A percentile compares a stretch with the other conserved stretches of the same genome.
phyloP scores from a whole-genome alignment of 2,797 vertebrate species.

The Tympanoctomys barrerae region DNA sequence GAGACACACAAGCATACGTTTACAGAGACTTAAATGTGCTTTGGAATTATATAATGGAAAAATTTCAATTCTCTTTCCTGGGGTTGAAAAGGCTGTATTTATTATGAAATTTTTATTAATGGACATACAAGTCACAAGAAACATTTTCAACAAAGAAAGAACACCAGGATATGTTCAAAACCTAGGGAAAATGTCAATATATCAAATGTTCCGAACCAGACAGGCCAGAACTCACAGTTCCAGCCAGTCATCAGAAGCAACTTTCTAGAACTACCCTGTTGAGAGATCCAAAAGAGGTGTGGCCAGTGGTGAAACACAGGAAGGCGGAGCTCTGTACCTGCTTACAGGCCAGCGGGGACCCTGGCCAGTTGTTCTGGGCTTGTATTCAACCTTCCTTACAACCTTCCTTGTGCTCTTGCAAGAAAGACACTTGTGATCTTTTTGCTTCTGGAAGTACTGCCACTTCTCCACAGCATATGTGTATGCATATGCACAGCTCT shows the following conservation, averaged over 20 bases:
- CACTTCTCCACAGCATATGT: background rate
- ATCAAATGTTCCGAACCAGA: background rate
- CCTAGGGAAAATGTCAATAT: background rate
- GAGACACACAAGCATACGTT: background rate
- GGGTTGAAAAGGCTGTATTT: background rate
- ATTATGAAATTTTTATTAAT: slow-evolving; percentile 4
- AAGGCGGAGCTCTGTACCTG: background rate
- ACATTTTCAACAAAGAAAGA: background rate
- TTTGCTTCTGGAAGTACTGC: background rate
- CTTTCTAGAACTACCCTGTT: background rate
- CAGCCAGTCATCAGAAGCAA: slow-evolving; percentile 5
- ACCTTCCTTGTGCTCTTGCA: background rate
- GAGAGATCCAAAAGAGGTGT: background rate
- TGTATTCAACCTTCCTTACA: background rate
- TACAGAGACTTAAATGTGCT: background rate
- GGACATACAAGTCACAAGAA: background rate
- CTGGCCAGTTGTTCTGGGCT: background rate
- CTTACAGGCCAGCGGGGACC: background rate
- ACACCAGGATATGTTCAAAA: background rate
- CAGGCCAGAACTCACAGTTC: background rate
- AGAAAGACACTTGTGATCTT: background rate
- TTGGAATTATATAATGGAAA: background rate
- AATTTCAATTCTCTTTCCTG: background rate
- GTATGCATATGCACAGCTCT: background rate
- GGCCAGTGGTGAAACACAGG: background rate